Conservation (phyloP, 2,797 vertebrate genomes). For the Microchirus variegatus region DNA sequence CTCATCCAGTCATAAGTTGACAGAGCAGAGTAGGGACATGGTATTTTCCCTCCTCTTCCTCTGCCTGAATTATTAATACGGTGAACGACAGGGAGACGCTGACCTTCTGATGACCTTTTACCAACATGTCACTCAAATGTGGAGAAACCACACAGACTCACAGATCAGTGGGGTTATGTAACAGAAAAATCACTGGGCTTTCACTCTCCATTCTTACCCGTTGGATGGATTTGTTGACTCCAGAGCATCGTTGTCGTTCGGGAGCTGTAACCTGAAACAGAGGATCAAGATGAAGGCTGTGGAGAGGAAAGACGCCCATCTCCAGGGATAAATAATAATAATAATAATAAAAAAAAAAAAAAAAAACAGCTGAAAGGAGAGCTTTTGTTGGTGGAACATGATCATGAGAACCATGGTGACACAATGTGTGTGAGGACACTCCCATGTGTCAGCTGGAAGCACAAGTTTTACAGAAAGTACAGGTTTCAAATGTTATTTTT, state of each 20-base stretch:
- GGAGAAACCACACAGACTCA: not conserved
- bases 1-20: not conserved
- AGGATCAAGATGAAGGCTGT: slow-evolving; percentile 47
- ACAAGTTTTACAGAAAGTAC: not conserved
- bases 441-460: slow-evolving; percentile 13
- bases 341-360: slow-evolving; percentile 41
- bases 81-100: slow-evolving; percentile 16
- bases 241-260: slow-evolving; percentile 55
- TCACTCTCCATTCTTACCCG: slow-evolving; percentile 51
- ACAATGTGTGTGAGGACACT: slow-evolving; percentile 35
- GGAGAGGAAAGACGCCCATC: slow-evolving; percentile 47
- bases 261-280: slow-evolving; percentile 75
- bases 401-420: slow-evolving; percentile 55
- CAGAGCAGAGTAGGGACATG: not conserved
- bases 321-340: slow-evolving; percentile 23
- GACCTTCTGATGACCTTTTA: slow-evolving; percentile 11
- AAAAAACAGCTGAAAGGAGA: slow-evolving; percentile 40
- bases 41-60: not conserved
- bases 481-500: not conserved
- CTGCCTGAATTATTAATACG: slow-evolving; percentile 40
- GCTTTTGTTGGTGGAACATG: slow-evolving; percentile 67
- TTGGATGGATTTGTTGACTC: slow-evolving; percentile 50
- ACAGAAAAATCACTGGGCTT: accelerated
- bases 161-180: not conserved
- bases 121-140: not conserved